Evolutionary conservation across 1,140 invertebrate genomes (phyloP), one percentile per base, ranked within the genome.

Genomic region (Ips nitidus): DNA sequence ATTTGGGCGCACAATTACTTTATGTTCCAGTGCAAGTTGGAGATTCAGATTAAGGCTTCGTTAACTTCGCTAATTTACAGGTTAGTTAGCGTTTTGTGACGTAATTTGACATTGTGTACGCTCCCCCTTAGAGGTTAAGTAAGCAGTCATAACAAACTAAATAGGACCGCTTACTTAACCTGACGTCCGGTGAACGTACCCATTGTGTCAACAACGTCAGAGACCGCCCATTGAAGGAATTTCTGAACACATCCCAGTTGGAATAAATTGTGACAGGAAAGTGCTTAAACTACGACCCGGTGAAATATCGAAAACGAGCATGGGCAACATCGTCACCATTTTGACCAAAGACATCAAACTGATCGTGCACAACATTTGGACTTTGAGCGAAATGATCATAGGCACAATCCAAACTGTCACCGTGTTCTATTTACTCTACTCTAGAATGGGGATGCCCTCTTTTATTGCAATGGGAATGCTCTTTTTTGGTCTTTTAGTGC

Each of bases 281-380:
- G 90, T 83, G 1, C 76, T 90, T 43, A 82, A 81, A 72, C 75
- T 89, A 1, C 86, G 85, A 4, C 83, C 82, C 68, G 84, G 83
- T 8, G 88, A 91, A 7, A 80, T 93, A 22, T 52, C 60, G n/a
- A 87, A 87, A 1, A 87, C 90, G 77, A 92, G 91, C 1, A 84
- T 90, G 2, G 94, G 93, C 0, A 90, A 94, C 76, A 90, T 94
- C 52, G 89, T 96, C 0, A 97, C 95, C 78, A 83, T 96, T 1
- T 80, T 96, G 58, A 93, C 94, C 1, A 96, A 95, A 67, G 94
- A 95, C 75, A 85, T 90, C 6, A 87, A 86, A 38, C 80, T 88
- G 40, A 90, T 91, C 72, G 90, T 92, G 89, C 91, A 77, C 81
- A 88, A 64, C 85, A 87, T 0, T 81, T 86, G 1, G 81, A 88